Base-by-base conservation (phyloP, 2,888 invertebrate genomes). In the Apoderus coryli region DNA sequence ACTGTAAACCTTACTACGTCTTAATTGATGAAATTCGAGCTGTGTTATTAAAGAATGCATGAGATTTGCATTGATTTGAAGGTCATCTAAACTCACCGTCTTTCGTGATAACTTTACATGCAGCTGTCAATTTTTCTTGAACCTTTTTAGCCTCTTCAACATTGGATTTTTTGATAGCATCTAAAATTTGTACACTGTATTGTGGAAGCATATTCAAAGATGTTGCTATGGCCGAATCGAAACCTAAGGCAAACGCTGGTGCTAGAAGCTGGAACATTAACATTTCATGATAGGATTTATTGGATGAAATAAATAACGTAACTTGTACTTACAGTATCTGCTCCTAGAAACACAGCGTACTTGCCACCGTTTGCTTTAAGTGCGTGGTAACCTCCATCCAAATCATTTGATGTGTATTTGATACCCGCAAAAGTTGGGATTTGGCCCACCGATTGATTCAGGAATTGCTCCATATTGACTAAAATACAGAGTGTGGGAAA, bases 351-450 rank as follows among this genome's bases (percentile, higher is more conserved):
- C 4, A 47, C 45, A 7, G 44, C 43, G 28, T 36, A 43, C 25
- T 40, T 38, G 22, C 44, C 42, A 31, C 39, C 32, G 9, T 40
- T 43, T 9, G 43, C 45, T 25, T 38, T 43, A 11, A 45, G 33
- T 14, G 47, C 47, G 14, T 44, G 67, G 1, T 65, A 59, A 1
- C 69, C 79, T 52, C 79, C 76, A 30, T 70, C 69, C 26, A 85
- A 60, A 47, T 76, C 71, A 22, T 67, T 69, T 6, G 76, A 75
- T 0, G 86, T 85, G 50, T 76, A 85, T 54, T 88, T 88, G n/a
- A 85, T 64, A 3, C 88, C 88, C 35, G 66, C 67, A 47, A 88
- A 77, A 30, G 74, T 80, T 0, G 81, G 72, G 26, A 88, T 70
- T 33, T 62, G 52, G 3, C 60, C 59, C 1, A 65, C 65, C 1